Base-by-base conservation (phyloP, 2,797 vertebrate genomes). In the Holocentrus rufus region DNA sequence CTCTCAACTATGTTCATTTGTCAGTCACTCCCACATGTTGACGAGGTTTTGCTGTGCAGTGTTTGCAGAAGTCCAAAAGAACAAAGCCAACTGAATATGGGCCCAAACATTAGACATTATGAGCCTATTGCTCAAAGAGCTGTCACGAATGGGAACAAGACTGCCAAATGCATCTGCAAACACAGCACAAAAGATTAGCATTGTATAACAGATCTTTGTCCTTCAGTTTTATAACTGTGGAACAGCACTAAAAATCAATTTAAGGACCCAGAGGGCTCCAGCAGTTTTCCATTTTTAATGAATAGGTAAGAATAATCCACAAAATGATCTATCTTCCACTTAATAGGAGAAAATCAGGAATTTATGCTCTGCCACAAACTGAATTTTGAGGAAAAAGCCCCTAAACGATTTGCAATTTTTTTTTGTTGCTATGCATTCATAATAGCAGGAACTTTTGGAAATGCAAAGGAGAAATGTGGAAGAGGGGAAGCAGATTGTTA, bases 1-100 rank as follows among this genome's bases (percentile, higher is more conserved):
- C 72, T 81, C 39, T 14, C 11, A 80, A 36, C 58, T 50, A 58
- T 75, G 74, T 66, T 79, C 50, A 47, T 86, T 52, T 78, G 77
- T 87, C 75, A 77, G 79, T 77, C 63, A 63, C 77, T 83, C 79
- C 72, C 69, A 78, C 64, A 61, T 87, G 77, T 52, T 81, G 80
- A 81, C 80, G 76, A 60, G 60, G 70, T 54, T 62, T 59, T 50
- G 55, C 56, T 69, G 50, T 50, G 20, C 25, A 66, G 60, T 57
- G 7, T 2, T 44, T 47, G 42, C 6, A 69, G 30, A 20, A 30
- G 18, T 49, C 65, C 59, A 65, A 39, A 77, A 62, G 61, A 65
- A 72, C n/a, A 63, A 57, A 8, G 65, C 77, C 60, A 85, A 64
- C 62, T 82, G 74, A 86, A 76, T 52, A 67, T 14, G 15, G 54